These are phyloP conservation scores for Troilus luridus DNA, from an alignment of 2,888 invertebrate species.

Conservation along the genomic window DNA sequence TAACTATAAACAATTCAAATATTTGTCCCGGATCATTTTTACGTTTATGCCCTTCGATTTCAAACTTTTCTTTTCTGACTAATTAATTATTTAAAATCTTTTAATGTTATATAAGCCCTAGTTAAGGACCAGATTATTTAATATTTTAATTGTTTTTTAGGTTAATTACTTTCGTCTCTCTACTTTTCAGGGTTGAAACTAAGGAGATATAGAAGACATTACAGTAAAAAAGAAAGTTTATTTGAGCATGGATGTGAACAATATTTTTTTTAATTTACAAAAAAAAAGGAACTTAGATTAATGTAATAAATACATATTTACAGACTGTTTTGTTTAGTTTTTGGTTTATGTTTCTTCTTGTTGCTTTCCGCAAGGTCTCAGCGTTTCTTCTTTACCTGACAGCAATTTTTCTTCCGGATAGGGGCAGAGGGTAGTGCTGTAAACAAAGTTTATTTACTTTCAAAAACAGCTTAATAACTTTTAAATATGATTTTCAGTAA, in stretches of 20 bases:
- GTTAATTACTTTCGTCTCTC: too few relatives aligned
- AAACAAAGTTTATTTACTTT: background rate
- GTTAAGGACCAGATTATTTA: too few relatives aligned
- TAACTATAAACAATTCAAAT: too few relatives aligned
- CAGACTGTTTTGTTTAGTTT: background rate
- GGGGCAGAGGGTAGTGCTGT: conserved; percentile 58
- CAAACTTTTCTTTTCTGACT: too few relatives aligned
- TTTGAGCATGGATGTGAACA: background rate
- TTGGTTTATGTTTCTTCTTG: background rate
- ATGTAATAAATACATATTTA: conserved; percentile 10
- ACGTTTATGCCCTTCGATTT: too few relatives aligned
- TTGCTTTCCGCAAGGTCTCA: conserved; percentile 60
- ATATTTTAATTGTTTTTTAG: too few relatives aligned
- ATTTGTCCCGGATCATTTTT: too few relatives aligned
- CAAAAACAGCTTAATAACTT: background rate
- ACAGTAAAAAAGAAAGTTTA: background rate
- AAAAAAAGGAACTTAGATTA: background rate
- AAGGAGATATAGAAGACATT: too few relatives aligned
- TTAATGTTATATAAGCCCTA: too few relatives aligned
- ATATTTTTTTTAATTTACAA: background rate
- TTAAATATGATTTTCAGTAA: background rate
- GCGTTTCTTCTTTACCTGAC: conserved; percentile 55
- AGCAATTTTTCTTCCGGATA: conserved; percentile 57
- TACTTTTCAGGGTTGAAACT: too few relatives aligned
- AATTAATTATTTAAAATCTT: too few relatives aligned